phyloP scores from a whole-genome alignment of 2,113 vertebrate species.

The Oryzias melastigma region DNA sequence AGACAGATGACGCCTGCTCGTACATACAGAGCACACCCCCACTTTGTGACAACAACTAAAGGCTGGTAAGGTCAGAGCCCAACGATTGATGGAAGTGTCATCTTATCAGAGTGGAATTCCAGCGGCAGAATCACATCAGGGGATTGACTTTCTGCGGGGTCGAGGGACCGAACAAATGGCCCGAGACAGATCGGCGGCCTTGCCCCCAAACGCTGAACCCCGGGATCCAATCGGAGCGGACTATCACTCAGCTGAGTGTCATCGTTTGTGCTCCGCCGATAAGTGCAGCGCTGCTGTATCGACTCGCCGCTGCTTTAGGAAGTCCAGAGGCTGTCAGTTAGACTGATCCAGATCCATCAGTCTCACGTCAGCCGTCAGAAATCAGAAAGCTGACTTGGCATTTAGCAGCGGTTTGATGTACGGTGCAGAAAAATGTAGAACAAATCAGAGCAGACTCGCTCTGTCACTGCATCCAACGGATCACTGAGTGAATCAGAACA shows the following conservation, averaged over 20 bases:
- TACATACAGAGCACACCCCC: constrained; percentile 31
- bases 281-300: constrained; percentile 52
- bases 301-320: constrained; percentile 47
- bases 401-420: not conserved
- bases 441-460: too few species aligned
- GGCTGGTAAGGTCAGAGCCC: constrained; percentile 71
- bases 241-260: constrained; percentile 66
- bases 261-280: constrained; percentile 58
- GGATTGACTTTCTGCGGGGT: constrained; percentile 44
- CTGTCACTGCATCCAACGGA: too few species aligned
- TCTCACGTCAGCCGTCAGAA: constrained; percentile 7
- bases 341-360: constrained; percentile 26
- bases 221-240: constrained; percentile 50
- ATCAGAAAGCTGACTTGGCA: constrained; percentile 14
- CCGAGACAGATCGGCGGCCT: constrained; percentile 48
- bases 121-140: constrained; percentile 55
- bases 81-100: constrained; percentile 74
- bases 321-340: constrained; percentile 35
- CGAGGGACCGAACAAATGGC: constrained; percentile 36
- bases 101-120: constrained; percentile 52
- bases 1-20: constrained; percentile 68
- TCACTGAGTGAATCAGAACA: too few species aligned
- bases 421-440: not conserved
- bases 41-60: constrained; percentile 63
- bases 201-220: constrained; percentile 38